These are phyloP conservation scores for Ichneumoninae sp. DNA, from an alignment of 2,888 invertebrate genomes.

Conservation along the genomic window DNA sequence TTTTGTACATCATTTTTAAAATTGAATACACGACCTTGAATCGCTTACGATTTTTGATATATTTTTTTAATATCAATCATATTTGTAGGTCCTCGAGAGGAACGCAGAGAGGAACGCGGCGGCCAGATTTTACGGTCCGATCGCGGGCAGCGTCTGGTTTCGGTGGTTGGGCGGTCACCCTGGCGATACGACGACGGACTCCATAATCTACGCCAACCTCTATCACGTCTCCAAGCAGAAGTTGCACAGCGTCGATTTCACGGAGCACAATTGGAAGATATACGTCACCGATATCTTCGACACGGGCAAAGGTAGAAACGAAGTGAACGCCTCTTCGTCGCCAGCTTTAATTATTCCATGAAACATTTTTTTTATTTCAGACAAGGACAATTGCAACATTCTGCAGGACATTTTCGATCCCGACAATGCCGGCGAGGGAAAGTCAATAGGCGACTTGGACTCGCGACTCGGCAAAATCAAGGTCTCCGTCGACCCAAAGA, in stretches of 20 bases:
- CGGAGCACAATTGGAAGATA: constrained; percentile 94
- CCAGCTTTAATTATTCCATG: neutral
- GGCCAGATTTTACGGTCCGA: constrained; percentile 90
- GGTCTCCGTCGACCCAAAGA: constrained; percentile 87
- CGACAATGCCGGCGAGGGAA: constrained; percentile 88
- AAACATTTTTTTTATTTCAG: constrained; percentile 70
- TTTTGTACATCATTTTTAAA: no score
- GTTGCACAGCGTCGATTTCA: constrained; percentile 85
- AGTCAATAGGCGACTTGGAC: constrained; percentile 92
- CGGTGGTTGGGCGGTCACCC: constrained; percentile 86
- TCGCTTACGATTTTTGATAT: no score
- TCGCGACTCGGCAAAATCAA: constrained; percentile 90
- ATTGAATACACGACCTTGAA: no score
- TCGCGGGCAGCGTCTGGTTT: constrained; percentile 92
- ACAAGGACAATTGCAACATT: constrained; percentile 90
- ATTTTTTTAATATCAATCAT: neutral
- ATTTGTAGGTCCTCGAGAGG: constrained; percentile 87
- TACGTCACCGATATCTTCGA: constrained; percentile 95
- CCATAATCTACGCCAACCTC: constrained; percentile 91
- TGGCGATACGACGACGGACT: constrained; percentile 88
- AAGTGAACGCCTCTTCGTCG: neutral
- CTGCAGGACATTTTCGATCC: constrained; percentile 94
- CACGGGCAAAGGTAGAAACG: constrained; percentile 86
- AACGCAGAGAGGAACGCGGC: constrained; percentile 91
- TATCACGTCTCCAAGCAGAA: constrained; percentile 88